Conservation (phyloP, 2,888 invertebrate species). For the Pachycephus smyrnensis region DNA sequence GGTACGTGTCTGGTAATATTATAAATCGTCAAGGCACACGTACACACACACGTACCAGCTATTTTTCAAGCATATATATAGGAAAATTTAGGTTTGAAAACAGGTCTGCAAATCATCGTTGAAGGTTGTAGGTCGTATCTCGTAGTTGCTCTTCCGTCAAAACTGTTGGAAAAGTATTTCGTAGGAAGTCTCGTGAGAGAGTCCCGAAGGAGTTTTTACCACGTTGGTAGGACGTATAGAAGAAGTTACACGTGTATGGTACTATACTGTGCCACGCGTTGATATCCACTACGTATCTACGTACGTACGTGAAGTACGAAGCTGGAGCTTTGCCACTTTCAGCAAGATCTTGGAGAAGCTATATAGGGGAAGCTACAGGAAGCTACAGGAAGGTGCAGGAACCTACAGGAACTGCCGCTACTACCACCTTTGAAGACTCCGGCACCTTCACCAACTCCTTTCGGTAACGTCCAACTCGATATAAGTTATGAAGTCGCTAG, state of each 20-base stretch:
- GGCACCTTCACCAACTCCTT: background rate
- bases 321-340: background rate
- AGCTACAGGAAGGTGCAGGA: background rate
- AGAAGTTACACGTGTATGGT: background rate
- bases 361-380: background rate
- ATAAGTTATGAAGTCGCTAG: slow-evolving; percentile 40
- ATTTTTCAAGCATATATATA: background rate
- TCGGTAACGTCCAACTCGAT: slow-evolving; percentile 31
- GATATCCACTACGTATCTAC: background rate
- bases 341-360: background rate
- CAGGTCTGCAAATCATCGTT: slow-evolving; percentile 34
- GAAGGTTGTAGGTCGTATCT: background rate
- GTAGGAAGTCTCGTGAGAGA: slow-evolving; percentile 3
- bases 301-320: background rate
- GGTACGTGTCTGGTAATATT: background rate
- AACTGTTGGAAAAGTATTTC: slow-evolving; percentile 9
- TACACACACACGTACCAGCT: background rate
- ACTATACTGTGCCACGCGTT: background rate
- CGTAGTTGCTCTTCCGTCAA: slow-evolving; percentile 3
- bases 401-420: background rate
- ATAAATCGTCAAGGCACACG: background rate
- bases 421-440: background rate
- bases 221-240: background rate
- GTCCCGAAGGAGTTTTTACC: slow-evolving; percentile 4
- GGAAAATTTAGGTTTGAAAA: slow-evolving; percentile 21